A percentile compares a stretch with the other conserved stretches of the same genome.
Evolutionary conservation across 2,113 vertebrate species (phyloP).

Genomic region (Eira barbara): DNA sequence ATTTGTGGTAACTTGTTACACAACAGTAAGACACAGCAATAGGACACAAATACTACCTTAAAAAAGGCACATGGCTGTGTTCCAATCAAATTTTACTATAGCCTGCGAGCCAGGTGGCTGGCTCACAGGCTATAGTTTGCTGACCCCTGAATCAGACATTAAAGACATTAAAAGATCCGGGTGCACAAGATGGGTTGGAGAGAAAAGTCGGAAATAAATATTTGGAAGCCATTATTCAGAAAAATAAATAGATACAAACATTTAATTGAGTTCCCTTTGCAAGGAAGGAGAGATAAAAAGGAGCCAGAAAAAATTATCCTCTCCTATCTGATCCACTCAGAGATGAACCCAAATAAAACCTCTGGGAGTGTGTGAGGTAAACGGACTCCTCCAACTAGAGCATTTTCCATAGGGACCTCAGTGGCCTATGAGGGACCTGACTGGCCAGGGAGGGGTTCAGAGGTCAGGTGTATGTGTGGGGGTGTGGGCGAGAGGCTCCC

Average conservation of each 20-base stretch:
- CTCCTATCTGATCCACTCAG: not conserved
- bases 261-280: not conserved
- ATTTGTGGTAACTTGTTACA: not conserved
- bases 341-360: not conserved
- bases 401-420: not conserved
- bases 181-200: not conserved
- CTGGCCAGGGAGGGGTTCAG: not conserved
- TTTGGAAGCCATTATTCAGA: conserved; percentile 35
- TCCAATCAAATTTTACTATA: not conserved
- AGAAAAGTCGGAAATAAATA: not conserved
- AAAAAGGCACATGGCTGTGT: not conserved
- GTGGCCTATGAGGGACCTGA: not conserved
- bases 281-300: not conserved
- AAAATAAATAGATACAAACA: not conserved
- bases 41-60: not conserved
- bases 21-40: not conserved
- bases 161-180: not conserved
- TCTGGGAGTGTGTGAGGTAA: not conserved
- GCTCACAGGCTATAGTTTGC: not conserved
- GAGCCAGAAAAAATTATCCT: not conserved
- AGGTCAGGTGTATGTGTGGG: not conserved
- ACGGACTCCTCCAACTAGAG: not conserved
- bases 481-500: not conserved
- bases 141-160: not conserved
- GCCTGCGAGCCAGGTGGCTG: not conserved